These are phyloP conservation scores for Drosophila lutescens DNA, from an alignment of 2,888 invertebrate genomes.

Conservation along the genomic window DNA sequence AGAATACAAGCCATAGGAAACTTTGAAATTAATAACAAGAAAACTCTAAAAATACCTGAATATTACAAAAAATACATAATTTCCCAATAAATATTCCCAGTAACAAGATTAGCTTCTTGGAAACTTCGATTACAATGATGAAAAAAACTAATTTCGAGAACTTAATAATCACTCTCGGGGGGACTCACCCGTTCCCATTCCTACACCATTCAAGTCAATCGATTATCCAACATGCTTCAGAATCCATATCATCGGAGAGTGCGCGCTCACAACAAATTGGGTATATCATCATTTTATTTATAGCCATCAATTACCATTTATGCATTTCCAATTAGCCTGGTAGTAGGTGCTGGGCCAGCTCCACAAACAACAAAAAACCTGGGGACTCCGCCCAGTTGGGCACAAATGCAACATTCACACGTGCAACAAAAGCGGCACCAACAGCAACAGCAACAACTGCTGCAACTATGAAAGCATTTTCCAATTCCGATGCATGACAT, in stretches of 20 bases:
- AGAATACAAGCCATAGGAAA: too few relatives aligned
- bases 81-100: background rate
- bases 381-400: conserved; percentile 28
- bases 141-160: background rate
- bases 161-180: background rate
- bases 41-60: too few relatives aligned
- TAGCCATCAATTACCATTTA: conserved; percentile 68
- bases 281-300: conserved; percentile 58
- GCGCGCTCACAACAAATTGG: conserved; percentile 22
- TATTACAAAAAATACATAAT: too few relatives aligned
- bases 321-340: conserved; percentile 69
- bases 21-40: too few relatives aligned
- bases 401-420: conserved; percentile 64
- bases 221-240: conserved; percentile 20
- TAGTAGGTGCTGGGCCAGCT: conserved; percentile 43
- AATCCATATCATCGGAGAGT: conserved; percentile 25
- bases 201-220: conserved; percentile 9
- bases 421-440: conserved; percentile 54
- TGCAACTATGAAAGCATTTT: conserved; percentile 39
- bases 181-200: conserved; percentile 11
- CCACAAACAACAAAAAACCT: conserved; percentile 4
- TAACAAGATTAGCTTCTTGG: background rate
- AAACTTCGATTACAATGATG: background rate
- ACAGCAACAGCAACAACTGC: conserved; percentile 13
- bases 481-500: conserved; percentile 63